These are phyloP conservation scores for Galeruca laticollis DNA, from an alignment of 2,888 invertebrate genomes.

Conservation along the genomic window DNA sequence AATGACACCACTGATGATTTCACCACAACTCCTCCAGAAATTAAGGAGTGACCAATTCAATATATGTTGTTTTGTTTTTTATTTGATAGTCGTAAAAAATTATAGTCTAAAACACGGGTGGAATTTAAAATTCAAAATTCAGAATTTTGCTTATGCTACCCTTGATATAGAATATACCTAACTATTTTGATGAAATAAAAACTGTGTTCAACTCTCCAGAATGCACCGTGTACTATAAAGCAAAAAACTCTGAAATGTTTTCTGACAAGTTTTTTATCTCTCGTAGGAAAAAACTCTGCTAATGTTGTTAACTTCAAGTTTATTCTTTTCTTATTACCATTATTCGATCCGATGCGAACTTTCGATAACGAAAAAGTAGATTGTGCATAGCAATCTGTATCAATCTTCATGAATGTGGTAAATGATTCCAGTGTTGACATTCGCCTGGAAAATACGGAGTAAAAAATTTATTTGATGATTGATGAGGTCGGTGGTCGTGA, in stretches of 20 bases:
- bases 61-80: too few species aligned
- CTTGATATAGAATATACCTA: too few species aligned
- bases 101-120: too few species aligned
- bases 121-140: too few species aligned
- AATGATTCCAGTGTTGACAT: slow-evolving; percentile 37
- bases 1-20: too few species aligned
- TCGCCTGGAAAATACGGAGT: slow-evolving; percentile 28
- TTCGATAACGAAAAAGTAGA: slow-evolving; percentile 14
- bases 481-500: slow-evolving; percentile 27
- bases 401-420: slow-evolving; percentile 34
- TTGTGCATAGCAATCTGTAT: slow-evolving; percentile 27
- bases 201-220: too few species aligned
- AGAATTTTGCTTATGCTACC: too few species aligned
- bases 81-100: too few species aligned
- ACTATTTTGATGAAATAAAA: too few species aligned
- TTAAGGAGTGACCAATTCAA: too few species aligned
- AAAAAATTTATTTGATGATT: slow-evolving; percentile 35
- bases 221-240: too few species aligned
- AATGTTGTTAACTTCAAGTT: slow-evolving; percentile 4
- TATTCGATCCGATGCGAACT: background rate
- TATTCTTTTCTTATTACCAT: background rate
- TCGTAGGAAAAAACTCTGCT: background rate
- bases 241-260: background rate
- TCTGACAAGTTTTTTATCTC: background rate
- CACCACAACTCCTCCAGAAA: too few species aligned